Base-by-base conservation (phyloP, 2,888 invertebrate genomes). In the Troides aeacus region DNA sequence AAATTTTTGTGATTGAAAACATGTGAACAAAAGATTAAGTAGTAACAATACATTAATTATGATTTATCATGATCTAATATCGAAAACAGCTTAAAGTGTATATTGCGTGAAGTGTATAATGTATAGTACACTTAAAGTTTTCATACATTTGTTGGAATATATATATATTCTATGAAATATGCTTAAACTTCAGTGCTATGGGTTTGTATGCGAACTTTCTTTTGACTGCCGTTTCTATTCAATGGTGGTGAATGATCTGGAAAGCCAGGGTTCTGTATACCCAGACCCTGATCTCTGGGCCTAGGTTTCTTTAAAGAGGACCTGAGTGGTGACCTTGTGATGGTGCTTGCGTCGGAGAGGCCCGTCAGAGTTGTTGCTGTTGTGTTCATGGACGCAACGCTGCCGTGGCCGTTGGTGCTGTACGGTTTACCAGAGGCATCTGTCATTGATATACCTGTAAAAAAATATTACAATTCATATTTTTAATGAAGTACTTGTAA, bases 121-220 rank as follows among this genome's bases (percentile, higher is more conserved):
- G 24, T 58, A 17, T 50, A 15, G 23, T 58, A 58, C 12, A 58
- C 24, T n/a, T 57, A n/a, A 21, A 23, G 12, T 57, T 57, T 10
- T 57, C n/a, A 58, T 4, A 12, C 12, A 58, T 24, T 58, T 21
- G 21, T 23, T 8, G 21, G n/a, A 58, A 21, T 23, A 58, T 58
- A 23, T 17, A 36, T 36, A 39, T 39, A 39, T 39, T 39, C 10
- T 10, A 39, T 39, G 10, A 10, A 39, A 18, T 61, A 21, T 12
- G 68, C 68, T 85, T 76, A 97, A 73, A 97, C 97, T 86, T 97
- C 97, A 59, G 97, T 98, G 83, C 97, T 97, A 84, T 97, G 97
- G 56, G 97, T 97, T 84, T 97, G 97, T 85, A 98, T 97, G 73
- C 97, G 94, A 71, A 97, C 97, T 91, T 97, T 97, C 85, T 97